Evolutionary conservation across 2,888 invertebrate genomes (phyloP).

Genomic region (Eristalinus aeneus): DNA sequence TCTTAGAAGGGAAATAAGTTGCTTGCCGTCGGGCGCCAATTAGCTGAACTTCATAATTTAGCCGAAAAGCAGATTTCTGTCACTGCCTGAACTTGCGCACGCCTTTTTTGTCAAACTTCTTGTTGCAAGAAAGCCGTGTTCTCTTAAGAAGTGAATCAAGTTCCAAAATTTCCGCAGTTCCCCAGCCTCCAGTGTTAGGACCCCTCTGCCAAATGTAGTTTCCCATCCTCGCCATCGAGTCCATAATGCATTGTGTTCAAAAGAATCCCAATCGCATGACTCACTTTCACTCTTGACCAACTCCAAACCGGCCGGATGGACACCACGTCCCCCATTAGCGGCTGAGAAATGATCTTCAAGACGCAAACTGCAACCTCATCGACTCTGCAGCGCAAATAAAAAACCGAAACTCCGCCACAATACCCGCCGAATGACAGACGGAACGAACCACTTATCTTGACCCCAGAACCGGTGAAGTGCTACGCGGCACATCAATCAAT

Average conservation of each 20-base stretch:
- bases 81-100: too few species aligned
- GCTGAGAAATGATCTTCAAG: background rate
- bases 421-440: conserved; percentile 40
- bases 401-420: conserved; percentile 8
- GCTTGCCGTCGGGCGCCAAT: too few species aligned
- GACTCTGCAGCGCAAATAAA: background rate
- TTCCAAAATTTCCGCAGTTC: too few species aligned
- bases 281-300: background rate
- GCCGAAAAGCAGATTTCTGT: too few species aligned
- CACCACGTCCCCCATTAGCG: background rate
- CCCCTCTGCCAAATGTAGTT: too few species aligned
- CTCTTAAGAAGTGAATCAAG: too few species aligned
- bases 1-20: too few species aligned
- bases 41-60: too few species aligned
- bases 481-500: conserved; percentile 59
- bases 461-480: conserved; percentile 38
- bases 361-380: background rate
- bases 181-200: too few species aligned
- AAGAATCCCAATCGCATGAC: background rate
- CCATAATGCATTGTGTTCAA: background rate
- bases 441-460: conserved; percentile 58
- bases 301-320: background rate
- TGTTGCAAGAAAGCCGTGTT: too few species aligned
- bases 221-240: background rate
- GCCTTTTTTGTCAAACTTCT: too few species aligned